Conservation (phyloP, 1,140 invertebrate genomes). For the Drosophila pallidifrons region DNA sequence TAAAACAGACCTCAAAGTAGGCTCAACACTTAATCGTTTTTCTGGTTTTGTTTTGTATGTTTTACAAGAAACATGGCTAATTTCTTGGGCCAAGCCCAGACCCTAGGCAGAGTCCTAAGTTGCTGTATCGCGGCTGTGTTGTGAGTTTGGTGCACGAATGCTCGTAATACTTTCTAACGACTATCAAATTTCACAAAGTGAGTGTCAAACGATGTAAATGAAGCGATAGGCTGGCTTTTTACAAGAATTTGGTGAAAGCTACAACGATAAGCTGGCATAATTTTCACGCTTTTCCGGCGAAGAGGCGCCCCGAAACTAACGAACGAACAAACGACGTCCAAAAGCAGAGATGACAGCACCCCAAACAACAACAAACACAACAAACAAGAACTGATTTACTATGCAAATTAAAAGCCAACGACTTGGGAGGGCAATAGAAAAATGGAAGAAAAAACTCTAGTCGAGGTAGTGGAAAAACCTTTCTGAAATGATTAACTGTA, state of each 20-base stretch:
- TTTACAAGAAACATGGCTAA: no score
- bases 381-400: conserved; percentile 76
- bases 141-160: neutral
- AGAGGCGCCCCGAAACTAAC: conserved; percentile 26
- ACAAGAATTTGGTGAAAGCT: conserved; percentile 77
- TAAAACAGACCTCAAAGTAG: no score
- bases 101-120: neutral
- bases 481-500: conserved; percentile 65
- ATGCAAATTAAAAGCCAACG: conserved; percentile 74
- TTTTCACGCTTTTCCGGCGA: conserved; percentile 80
- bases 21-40: no score
- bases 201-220: conserved; percentile 79
- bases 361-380: conserved; percentile 17
- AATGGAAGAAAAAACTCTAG: neutral
- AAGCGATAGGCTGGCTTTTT: conserved; percentile 67
- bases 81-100: neutral
- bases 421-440: conserved; percentile 26
- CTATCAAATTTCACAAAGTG: conserved; percentile 70
- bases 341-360: conserved; percentile 14
- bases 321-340: conserved; percentile 12
- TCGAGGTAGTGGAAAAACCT: conserved; percentile 55
- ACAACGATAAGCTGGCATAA: conserved; percentile 71
- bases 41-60: no score
- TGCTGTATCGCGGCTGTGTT: neutral
- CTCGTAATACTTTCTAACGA: conserved; percentile 67